Conservation (phyloP, 2,797 vertebrate genomes). For the Enteromius fasciolatus region DNA sequence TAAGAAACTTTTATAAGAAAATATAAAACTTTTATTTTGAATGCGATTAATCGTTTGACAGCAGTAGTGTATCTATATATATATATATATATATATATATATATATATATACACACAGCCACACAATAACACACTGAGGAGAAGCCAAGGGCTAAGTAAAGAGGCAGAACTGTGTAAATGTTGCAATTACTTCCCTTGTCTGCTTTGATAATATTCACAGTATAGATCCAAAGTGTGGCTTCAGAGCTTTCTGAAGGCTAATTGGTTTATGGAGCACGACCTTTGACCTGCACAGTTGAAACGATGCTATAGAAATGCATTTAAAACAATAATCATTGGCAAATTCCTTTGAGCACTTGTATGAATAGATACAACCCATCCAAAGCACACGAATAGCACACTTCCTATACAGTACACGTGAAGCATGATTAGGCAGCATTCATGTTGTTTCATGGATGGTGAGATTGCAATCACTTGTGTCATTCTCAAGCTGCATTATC, state of each 20-base stretch:
- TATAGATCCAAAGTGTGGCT: not conserved
- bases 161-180: not conserved
- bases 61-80: no score
- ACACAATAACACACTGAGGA: not conserved
- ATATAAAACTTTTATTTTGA: no score
- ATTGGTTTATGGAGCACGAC: slow-evolving; percentile 1
- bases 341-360: slow-evolving; percentile 3
- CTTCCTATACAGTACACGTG: slow-evolving; percentile 5
- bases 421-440: slow-evolving; percentile 21
- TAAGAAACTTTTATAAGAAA: no score
- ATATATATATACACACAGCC: not conserved
- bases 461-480: slow-evolving; percentile 36
- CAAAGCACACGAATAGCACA: not conserved
- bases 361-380: slow-evolving; percentile 9
- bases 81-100: no score
- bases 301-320: not conserved
- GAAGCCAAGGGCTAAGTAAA: not conserved
- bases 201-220: not conserved
- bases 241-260: not conserved
- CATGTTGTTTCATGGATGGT: slow-evolving; percentile 14
- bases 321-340: slow-evolving; percentile 15
- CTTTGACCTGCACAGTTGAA: slow-evolving; percentile 25
- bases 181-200: not conserved
- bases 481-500: slow-evolving; percentile 18
- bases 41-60: no score